Percentiles rank a stretch among this genome's conserved stretches.
phyloP scores from a whole-genome alignment of 30 jellyfish, hydroid and myxozoan genomes.

The Aurelia coerulea region DNA sequence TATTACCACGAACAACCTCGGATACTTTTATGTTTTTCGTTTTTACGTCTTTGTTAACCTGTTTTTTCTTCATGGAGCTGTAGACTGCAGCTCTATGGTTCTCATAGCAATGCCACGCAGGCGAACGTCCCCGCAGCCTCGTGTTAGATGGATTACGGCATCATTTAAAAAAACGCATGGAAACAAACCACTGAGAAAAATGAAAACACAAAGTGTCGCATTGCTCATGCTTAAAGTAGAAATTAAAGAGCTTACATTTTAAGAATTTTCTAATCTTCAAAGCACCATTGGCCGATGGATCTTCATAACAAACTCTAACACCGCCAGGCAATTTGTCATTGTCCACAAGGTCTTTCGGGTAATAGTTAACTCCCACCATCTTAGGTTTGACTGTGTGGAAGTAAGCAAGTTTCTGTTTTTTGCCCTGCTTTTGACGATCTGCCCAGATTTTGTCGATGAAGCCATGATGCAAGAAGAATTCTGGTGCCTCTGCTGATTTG shows the following conservation, averaged over 20 bases:
- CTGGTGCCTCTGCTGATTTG: constrained; percentile 65
- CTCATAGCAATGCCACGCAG: no score
- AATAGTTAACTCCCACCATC: constrained; percentile 29
- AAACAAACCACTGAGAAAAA: no score
- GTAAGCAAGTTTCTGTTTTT: constrained; percentile 3
- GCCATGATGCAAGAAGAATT: constrained; percentile 69
- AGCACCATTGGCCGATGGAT: constrained; percentile 28
- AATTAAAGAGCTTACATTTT: constrained; percentile 1
- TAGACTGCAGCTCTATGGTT: no score
- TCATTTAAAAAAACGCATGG: no score
- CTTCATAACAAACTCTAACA: constrained; percentile 49
- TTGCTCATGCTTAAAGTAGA: no score
- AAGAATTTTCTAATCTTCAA: constrained; percentile 26
- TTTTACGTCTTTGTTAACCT: no score
- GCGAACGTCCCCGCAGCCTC: no score
- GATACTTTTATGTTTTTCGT: no score
- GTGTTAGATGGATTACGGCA: no score
- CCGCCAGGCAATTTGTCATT: constrained; percentile 60
- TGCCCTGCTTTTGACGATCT: constrained; percentile 63
- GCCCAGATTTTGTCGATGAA: constrained; percentile 80
- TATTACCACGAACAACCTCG: no score
- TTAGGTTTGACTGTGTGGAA: constrained; percentile 22
- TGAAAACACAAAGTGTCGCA: no score
- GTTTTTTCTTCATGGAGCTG: no score
- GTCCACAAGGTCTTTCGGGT: constrained; percentile 39